Evolutionary conservation across 1,140 invertebrate species (phyloP), one percentile per base, ranked within the genome.

Genomic region (Coboldia fuscipes): DNA sequence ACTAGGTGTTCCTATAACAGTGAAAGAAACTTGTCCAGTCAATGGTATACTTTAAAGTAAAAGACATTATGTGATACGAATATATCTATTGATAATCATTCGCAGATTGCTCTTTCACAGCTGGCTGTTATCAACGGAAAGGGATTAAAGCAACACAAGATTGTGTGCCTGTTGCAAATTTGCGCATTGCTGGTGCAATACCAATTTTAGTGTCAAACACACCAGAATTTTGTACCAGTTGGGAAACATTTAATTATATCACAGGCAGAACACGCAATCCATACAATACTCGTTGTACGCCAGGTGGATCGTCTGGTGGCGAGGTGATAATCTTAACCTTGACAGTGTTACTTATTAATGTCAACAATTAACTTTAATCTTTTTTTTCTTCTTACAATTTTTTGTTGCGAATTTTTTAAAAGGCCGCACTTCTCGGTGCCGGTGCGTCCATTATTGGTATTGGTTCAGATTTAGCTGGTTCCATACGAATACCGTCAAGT

Each of bases 391-490:
- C 4, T n/a, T n/a, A 4, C 12, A 3, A 27, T 10, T 4, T 27
- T 10, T 27, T 27, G 4, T 3, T 27, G 30, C 13, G 4, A 17
- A 8, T 20, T 20, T 20, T 27, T 17, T 50, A 46, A 3, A 39
- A 78, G 73, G 69, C 57, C 0, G 70, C 75, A 2, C 41, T 84
- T 2, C 50, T 84, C 10, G 70, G 69, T 3, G 51, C 72, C 28
- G 82, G 68, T 12, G 81, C 73, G 12, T 74, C 80, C 0, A 49
- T 78, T 0, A 63, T 89, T 30, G 83, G 85, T 20, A 56, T 94
- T 21, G 82, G 82, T 7, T 83, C 82, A 0, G 88, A 94, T 52
- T 70, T 92, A 36, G 78, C 72, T 9, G 73, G 88, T 8, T 89
- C 83, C 10, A 79, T 93, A 38, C 65, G 86, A 18, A 23, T 12